Percentiles rank a stretch among this genome's conserved stretches.
Evolutionary conservation across 2,797 vertebrate genomes (phyloP).

Genomic region (Acipenser transmontanus): DNA sequence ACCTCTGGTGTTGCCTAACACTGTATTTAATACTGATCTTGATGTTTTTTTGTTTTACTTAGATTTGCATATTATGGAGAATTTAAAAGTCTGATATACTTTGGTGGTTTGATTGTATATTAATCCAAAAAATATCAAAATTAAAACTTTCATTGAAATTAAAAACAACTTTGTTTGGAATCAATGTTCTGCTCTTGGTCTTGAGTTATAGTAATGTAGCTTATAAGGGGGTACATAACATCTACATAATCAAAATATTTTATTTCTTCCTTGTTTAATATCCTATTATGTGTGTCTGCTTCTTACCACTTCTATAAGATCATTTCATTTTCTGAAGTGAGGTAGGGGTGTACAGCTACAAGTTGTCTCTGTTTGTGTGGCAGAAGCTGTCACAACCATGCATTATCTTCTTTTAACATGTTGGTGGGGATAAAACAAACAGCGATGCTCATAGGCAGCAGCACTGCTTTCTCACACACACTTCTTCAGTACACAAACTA

Average conservation of each 20-base stretch:
- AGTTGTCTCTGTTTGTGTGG: too few relatives aligned
- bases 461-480: too few relatives aligned
- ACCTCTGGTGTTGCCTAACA: slow-evolving; percentile 73
- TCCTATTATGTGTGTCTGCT: neutral
- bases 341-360: too few relatives aligned
- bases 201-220: neutral
- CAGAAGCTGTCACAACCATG: too few relatives aligned
- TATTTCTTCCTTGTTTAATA: slow-evolving; percentile 7
- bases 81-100: slow-evolving; percentile 64
- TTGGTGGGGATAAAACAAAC: too few relatives aligned
- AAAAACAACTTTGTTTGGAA: slow-evolving; percentile 34
- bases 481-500: too few relatives aligned
- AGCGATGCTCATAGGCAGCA: too few relatives aligned
- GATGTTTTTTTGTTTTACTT: slow-evolving; percentile 71
- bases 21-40: slow-evolving; percentile 75
- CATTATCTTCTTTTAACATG: too few relatives aligned
- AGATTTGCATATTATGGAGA: slow-evolving; percentile 79
- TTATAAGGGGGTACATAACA: neutral
- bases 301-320: neutral
- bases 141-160: slow-evolving; percentile 62
- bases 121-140: slow-evolving; percentile 49
- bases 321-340: too few relatives aligned
- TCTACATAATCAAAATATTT: slow-evolving; percentile 13
- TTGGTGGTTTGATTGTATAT: slow-evolving; percentile 81
- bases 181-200: neutral